Percentiles rank a stretch among this genome's conserved stretches.
Evolutionary conservation across 2,888 invertebrate genomes (phyloP).

Genomic region (Plebejus melissa): DNA sequence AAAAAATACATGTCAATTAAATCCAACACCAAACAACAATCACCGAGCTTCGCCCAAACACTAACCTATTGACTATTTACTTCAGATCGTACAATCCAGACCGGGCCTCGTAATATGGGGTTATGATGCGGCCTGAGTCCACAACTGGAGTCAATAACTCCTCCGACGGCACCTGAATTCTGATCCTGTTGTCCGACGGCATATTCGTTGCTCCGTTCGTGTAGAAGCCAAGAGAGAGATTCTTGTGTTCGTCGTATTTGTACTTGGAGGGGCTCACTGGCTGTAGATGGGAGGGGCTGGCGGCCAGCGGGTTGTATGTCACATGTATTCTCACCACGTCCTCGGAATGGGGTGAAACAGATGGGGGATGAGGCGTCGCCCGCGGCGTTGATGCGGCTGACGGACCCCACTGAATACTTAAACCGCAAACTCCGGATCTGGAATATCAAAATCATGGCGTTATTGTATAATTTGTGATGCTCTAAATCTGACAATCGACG

Average conservation of each 20-base stretch:
- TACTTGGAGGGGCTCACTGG: slow-evolving; percentile 66
- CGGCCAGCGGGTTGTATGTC: slow-evolving; percentile 81
- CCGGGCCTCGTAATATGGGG: slow-evolving; percentile 64
- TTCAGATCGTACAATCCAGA: slow-evolving; percentile 66
- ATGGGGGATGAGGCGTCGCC: slow-evolving; percentile 81
- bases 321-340: slow-evolving; percentile 90
- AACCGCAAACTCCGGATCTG: slow-evolving; percentile 71
- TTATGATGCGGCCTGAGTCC: slow-evolving; percentile 77
- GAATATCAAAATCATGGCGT: slow-evolving; percentile 40
- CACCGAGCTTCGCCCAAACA: background rate
- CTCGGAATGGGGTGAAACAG: slow-evolving; percentile 79
- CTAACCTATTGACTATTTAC: slow-evolving; percentile 38
- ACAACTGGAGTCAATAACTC: slow-evolving; percentile 83
- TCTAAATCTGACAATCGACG: slow-evolving; percentile 2
- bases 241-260: slow-evolving; percentile 63
- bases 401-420: slow-evolving; percentile 74
- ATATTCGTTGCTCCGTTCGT: slow-evolving; percentile 77
- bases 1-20: background rate
- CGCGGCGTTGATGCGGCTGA: slow-evolving; percentile 82
- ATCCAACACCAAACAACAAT: background rate
- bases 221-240: slow-evolving; percentile 63
- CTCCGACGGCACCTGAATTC: slow-evolving; percentile 85
- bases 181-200: slow-evolving; percentile 83
- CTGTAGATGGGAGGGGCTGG: slow-evolving; percentile 77
- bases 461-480: background rate